Percentiles rank a stretch among this genome's conserved stretches.
Evolutionary conservation across 2,797 vertebrate genomes (phyloP).

Genomic region (Microctenopoma lineatum): DNA sequence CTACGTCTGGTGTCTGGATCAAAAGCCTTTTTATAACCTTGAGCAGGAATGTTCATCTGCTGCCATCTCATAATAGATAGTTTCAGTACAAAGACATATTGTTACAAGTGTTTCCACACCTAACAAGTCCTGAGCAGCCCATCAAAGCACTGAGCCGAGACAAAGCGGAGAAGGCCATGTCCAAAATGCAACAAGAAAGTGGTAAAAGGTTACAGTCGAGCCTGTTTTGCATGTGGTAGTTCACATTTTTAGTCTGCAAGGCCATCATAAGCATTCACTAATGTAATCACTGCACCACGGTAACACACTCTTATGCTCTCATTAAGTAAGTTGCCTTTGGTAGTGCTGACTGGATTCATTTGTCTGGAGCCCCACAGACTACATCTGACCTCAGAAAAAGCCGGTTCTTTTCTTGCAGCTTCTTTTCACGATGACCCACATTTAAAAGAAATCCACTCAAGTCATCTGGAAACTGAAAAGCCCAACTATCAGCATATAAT

Average conservation of each 20-base stretch:
- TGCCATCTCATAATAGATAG: constrained; percentile 18
- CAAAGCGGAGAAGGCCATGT: neutral
- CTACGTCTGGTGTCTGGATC: constrained; percentile 19
- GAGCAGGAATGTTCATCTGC: constrained; percentile 12
- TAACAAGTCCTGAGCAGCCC: neutral
- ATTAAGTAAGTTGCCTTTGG: constrained; percentile 14
- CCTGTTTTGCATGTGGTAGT: constrained; percentile 9
- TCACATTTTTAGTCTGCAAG: neutral
- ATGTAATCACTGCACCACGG: neutral
- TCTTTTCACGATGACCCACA: constrained; percentile 1
- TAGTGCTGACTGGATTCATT: neutral
- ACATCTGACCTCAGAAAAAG: constrained; percentile 11
- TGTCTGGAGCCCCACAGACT: constrained; percentile 5
- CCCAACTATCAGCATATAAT: neutral
- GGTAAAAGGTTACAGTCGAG: constrained; percentile 6
- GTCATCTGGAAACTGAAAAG: neutral
- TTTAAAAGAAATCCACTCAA: constrained; percentile 5
- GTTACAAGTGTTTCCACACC: neutral
- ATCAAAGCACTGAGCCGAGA: neutral
- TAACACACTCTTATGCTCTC: neutral
- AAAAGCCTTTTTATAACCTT: constrained; percentile 23
- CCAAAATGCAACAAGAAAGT: constrained; percentile 14
- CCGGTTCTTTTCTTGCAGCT: constrained; percentile 1
- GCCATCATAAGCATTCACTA: too few species aligned
- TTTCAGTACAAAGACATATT: neutral